Evolutionary conservation across 1,140 invertebrate species (phyloP), one percentile per base, ranked within the genome.

Genomic region (Leptoteleia sp.): DNA sequence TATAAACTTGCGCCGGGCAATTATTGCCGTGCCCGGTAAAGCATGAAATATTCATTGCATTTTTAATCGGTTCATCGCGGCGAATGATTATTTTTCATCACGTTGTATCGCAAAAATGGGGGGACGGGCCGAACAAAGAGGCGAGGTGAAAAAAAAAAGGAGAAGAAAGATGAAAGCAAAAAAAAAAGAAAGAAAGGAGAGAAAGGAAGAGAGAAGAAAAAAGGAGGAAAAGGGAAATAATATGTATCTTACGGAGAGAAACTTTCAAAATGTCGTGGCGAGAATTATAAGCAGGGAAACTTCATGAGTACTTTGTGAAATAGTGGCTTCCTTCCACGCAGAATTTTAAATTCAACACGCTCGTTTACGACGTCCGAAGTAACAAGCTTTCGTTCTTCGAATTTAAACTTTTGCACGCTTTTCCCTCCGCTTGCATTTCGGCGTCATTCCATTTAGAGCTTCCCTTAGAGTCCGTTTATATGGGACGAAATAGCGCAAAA

Each of bases 301-400:
- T 76, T 76, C 78, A 76, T 68, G 72, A 80, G 78, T 80, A 80
- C 78, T 80, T 70, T 64, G 78, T 76, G 55, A 80, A 76, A 80
- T 80, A 80, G 61, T 80, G 68, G 64, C 72, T 80, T 76, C 72
- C 78, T 76, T 73, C 68, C 78, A 80, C 67, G 72, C 78, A 76
- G 72, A 80, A 80, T 80, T 80, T 80, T 80, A 80, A 80, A 80
- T 76, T 80, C 78, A 80, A 68, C 71, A 61, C 71, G 67, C 71
- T 80, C 77, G 67, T 80, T 80, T 80, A 80, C 77, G 78, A 76
- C 67, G 78, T 76, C 78, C 72, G 50, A 80, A 76, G 78, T 80
- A 76, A 80, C 78, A 76, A 80, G 72, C 78, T 76, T 80, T 76
- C 77, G 77, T 76, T 76, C 71, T 80, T 71, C 72, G 78, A 80